A percentile compares a stretch with the other conserved stretches of the same genome.
Evolutionary conservation across 2,888 invertebrate genomes (phyloP).

Genomic region (Synanthedon tipuliformis): DNA sequence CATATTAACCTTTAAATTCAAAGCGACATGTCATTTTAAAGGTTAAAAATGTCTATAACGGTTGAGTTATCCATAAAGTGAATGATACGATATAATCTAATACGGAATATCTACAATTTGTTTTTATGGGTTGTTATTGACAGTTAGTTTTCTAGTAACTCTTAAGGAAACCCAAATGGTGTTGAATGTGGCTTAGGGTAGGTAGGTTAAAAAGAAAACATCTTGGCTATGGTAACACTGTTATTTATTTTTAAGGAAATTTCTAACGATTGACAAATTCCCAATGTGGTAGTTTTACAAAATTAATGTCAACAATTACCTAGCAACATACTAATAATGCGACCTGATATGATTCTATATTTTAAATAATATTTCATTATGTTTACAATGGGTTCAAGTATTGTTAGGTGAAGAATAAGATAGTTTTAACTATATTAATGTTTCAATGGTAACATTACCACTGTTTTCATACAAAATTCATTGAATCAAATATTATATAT

Average conservation of each 20-base stretch:
- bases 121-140: no score
- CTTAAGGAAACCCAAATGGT: background rate
- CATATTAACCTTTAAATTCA: no score
- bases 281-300: conserved; percentile 54
- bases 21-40: no score
- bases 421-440: no score
- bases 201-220: conserved; percentile 6
- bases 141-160: background rate
- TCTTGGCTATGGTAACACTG: conserved; percentile 54
- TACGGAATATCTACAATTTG: no score
- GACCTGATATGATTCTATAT: conserved; percentile 59
- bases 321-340: conserved; percentile 46
- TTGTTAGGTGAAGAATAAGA: background rate
- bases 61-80: no score
- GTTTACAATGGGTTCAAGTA: no score
- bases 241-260: conserved; percentile 66
- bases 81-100: no score
- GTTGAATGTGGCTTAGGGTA: background rate
- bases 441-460: no score
- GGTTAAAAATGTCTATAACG: no score
- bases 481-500: no score
- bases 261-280: conserved; percentile 65
- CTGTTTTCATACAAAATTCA: no score
- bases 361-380: conserved; percentile 22
- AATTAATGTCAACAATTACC: conserved; percentile 65